Conservation (phyloP, 2,888 invertebrate genomes). For the Fragum whitleyi region DNA sequence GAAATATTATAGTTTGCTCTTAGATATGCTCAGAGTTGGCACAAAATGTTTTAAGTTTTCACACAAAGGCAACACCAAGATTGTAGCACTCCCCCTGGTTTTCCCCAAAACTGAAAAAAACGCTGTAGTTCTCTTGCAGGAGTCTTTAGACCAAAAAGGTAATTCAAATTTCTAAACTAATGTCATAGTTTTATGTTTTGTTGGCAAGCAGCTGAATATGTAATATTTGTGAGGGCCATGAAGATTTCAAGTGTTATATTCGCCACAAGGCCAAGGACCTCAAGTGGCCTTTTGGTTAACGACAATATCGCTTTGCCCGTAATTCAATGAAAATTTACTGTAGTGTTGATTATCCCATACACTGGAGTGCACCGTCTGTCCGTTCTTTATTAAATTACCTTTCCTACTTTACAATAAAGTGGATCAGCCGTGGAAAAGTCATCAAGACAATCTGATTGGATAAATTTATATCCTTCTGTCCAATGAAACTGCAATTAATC, state of each 20-base stretch:
- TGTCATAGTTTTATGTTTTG: not conserved
- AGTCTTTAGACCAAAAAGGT: too few relatives aligned
- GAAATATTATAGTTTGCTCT: too few relatives aligned
- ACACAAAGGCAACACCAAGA: too few relatives aligned
- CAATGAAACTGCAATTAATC: constrained; percentile 72
- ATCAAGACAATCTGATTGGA: constrained; percentile 63
- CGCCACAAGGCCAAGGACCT: not conserved
- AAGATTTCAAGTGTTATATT: not conserved
- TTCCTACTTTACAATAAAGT: constrained; percentile 62
- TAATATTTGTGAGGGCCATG: not conserved
- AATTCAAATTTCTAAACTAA: not conserved
- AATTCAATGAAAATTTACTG: constrained; percentile 43
- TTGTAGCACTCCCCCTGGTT: too few relatives aligned
- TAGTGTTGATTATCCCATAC: constrained; percentile 31
- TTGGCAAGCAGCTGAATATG: not conserved
- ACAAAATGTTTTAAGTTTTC: too few relatives aligned
- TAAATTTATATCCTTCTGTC: constrained; percentile 61
- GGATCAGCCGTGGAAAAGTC: constrained; percentile 55
- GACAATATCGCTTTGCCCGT: constrained; percentile 24
- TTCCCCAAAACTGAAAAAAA: too few relatives aligned
- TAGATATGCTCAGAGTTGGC: too few relatives aligned
- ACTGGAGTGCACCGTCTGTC: constrained; percentile 43
- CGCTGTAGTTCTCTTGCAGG: too few relatives aligned
- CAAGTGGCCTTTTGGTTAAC: constrained; percentile 1
- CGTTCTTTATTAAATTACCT: constrained; percentile 66